Base-by-base conservation (phyloP, 2,797 vertebrate species). In the Gymnodraco acuticeps region DNA sequence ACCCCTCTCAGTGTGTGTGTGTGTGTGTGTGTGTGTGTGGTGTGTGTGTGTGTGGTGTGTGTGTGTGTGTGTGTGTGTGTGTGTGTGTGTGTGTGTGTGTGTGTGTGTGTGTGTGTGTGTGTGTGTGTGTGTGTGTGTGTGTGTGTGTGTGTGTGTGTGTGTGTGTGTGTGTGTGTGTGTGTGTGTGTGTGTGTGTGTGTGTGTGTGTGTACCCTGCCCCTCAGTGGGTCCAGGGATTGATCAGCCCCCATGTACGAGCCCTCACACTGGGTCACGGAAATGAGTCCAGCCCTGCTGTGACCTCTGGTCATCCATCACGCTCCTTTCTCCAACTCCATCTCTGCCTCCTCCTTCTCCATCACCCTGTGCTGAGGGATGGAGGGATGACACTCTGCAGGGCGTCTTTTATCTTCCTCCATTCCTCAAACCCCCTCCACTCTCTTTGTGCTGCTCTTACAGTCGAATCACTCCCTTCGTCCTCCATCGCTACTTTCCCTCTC, bases 191-290 rank as follows among this genome's bases (percentile, higher is more conserved):
- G 33, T 46, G 45, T 43, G 2, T 70, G 67, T 48, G 31, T 17
- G 48, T 61, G 41, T 46, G 12, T 45, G 33, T 50, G 31, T 7
- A 16, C 20, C 16, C 33, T 74, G 56, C 56, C 33, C 23, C 60
- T 58, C 74, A 68, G 62, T 74, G 60, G 77, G 75, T 73, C 47
- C 67, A 69, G 38, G 62, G 59, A 73, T 82, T 79, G 78, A 60
- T 80, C 70, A 54, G 33, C 63, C 70, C 64, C 73, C 74, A 48
- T 19, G 50, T 68, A 60, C 72, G 67, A 71, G 81, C 79, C 70
- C 62, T 87, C 84, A 84, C 74, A 82, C 82, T 85, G 88, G 71
- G 83, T 81, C 81, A 83, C 58, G 72, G 84, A 87, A 81, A 89
- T 84, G 68, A 89, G 82, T 77, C 75, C 77, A 77, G 71, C 76